Base-by-base conservation (phyloP, 2,113 vertebrate species). In the Erythrocercus mccallii region DNA sequence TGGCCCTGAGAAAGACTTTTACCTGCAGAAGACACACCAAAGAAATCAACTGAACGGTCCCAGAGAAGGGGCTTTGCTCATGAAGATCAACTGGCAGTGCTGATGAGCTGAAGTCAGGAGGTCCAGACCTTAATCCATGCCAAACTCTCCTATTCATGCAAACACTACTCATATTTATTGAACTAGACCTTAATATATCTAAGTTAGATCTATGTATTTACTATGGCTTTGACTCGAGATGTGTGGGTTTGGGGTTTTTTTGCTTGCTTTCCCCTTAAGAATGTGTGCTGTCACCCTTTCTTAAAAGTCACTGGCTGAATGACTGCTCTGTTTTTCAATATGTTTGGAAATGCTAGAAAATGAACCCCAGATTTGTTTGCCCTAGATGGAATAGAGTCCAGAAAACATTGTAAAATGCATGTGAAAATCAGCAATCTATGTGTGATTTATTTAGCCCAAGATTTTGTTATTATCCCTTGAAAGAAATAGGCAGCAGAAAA, bases 1-100 rank as follows among this genome's bases (percentile, higher is more conserved):
- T 42, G 58, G 94, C 96, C 20, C 54, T 98, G 35, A 97, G 65
- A 58, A 97, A 87, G 76, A 95, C 65, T 11, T 42, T 97, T 24
- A 21, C 68, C 38, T 81, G 95, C 60, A 92, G 30, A 58, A 37
- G 78, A 37, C 16, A n/a, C 30, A 77, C 22, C 25, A 44, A 76
- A 82, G 80, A 51, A 72, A 68, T 33, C 33, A 92, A 9, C 30
- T 50, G n/a, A 70, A 45, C 18, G 7, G 40, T 23, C 40, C 38
- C 6, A 42, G n/a, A 50, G 62, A 87, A 38, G 62, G 1, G 13
- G 15, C 35, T 87, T 82, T 45, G 37, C 31, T 40, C 15, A 1
- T 24, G n/a, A 38, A 61, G 19, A 11, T 37, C 22, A 38, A 1
- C 19, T 33, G 56, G 22, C 15, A 48, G 30, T 31, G 2, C 51